Evolutionary conservation across 2,113 vertebrate species (phyloP), one percentile per base, ranked within the genome.

Genomic region (Australoheros scitulus): DNA sequence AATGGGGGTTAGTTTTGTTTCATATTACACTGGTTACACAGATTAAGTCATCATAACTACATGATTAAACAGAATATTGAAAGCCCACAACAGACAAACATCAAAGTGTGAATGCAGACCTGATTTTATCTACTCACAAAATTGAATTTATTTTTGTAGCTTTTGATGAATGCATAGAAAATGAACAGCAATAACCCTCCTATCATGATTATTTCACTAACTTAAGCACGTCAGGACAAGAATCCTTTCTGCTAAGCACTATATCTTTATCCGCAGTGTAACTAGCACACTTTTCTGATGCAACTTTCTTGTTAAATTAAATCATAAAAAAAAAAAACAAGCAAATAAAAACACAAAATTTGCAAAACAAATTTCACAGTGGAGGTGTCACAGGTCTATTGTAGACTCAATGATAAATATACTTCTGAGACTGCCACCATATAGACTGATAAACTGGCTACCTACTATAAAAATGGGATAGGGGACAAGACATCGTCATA

Each of bases 351-450:
- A 24, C 59, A 59, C 61, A 68, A 50, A 38, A 13, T 34, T 2
- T 7, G 26, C 60, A 79, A 89, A 75, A 79, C n/a, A 86, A 70
- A 26, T 80, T 52, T 88, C 89, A 91, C 65, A 85, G 89, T 87
- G 88, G 60, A 32, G 18, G 68, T 83, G 24, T 85, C 83, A 87
- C 85, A 78, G 64, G 58, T 86, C 80, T 90, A 47, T 55, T 83
- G 56, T 41, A 41, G 56, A 81, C 57, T 80, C 76, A 13, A 18
- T 68, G 17, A 68, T 56, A 18, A 50, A 50, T 75, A 6, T 57
- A 8, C 64, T 32, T 61, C 36, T 77, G 3, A 88, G 61, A 81
- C 59, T 57, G 59, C 24, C 63, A 84, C 75, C 55, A 64, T 64
- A 9, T 68, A 61, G 36, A 50, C 24, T n/a, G 24, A 79, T n/a